A percentile compares a stretch with the other conserved stretches of the same genome.
These are phyloP conservation scores for Equus przewalskii DNA, from an alignment of 2,113 vertebrate species.

Conservation along the genomic window DNA sequence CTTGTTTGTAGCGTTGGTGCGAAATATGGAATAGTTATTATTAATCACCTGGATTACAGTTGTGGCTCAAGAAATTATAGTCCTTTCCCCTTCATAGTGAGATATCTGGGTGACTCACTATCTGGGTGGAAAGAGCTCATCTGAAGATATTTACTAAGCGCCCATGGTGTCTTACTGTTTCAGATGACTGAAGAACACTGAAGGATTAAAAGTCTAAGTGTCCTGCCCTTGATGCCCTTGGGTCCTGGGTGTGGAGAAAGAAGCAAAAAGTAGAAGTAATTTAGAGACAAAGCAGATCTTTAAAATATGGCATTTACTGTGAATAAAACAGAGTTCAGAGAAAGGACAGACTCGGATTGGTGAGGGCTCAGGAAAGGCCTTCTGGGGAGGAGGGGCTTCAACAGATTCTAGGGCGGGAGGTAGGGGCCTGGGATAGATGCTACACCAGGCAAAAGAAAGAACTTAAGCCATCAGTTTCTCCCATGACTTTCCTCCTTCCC, in stretches of 20 bases:
- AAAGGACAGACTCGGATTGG: neutral
- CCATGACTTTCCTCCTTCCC: rapidly evolving
- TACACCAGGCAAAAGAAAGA: neutral
- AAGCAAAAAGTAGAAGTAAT: conserved; percentile 20
- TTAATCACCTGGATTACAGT: neutral
- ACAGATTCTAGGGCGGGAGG: neutral
- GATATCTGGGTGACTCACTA: neutral
- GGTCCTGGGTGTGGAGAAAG: neutral
- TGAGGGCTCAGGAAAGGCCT: neutral
- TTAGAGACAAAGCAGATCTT: neutral
- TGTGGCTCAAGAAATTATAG: neutral
- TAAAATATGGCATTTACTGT: neutral
- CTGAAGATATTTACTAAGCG: neutral
- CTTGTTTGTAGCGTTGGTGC: neutral
- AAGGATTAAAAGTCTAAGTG: neutral
- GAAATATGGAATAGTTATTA: neutral
- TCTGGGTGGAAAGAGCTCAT: neutral
- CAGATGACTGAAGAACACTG: neutral
- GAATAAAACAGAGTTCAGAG: neutral
- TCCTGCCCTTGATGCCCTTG: neutral
- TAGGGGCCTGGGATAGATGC: neutral
- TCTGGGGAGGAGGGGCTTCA: neutral
- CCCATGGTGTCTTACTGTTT: neutral
- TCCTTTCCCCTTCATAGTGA: neutral
- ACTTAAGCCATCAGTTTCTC: neutral